Percentiles rank a stretch among this genome's conserved stretches.
phyloP scores from a whole-genome alignment of 2,113 vertebrate genomes.

The Neogobius melanostomus region DNA sequence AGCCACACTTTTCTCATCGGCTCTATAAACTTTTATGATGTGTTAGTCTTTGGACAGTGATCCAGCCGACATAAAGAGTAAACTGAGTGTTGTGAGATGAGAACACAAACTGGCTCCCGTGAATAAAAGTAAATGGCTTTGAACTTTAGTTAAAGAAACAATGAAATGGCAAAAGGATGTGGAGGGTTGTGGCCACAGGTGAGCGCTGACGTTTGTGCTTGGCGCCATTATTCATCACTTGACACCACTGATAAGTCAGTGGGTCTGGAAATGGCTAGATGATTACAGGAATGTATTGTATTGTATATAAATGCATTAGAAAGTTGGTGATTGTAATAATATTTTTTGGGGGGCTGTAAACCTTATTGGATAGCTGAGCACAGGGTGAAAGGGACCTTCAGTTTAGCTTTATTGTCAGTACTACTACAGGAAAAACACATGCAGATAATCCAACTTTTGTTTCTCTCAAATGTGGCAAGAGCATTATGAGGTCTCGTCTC shows the following conservation, averaged over 20 bases:
- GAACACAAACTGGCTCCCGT: background rate
- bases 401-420: too few species aligned
- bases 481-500: too few species aligned
- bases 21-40: constrained; percentile 30
- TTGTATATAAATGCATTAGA: background rate
- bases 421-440: too few species aligned
- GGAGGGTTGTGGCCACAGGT: background rate
- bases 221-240: constrained; percentile 15
- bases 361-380: too few species aligned
- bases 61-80: constrained; percentile 13
- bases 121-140: constrained; percentile 9
- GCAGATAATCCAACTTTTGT: too few species aligned
- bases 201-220: constrained; percentile 1
- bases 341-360: too few species aligned
- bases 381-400: too few species aligned
- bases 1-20: constrained; percentile 3
- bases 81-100: constrained; percentile 7
- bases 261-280: background rate
- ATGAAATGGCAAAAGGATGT: background rate
- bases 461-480: too few species aligned
- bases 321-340: background rate
- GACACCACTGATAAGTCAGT: constrained; percentile 12
- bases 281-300: too few species aligned
- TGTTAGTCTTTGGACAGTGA: constrained; percentile 31
- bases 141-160: constrained; percentile 23